These are phyloP conservation scores for Syngnathus scovelli DNA, from an alignment of 2,113 vertebrate species.

Conservation along the genomic window DNA sequence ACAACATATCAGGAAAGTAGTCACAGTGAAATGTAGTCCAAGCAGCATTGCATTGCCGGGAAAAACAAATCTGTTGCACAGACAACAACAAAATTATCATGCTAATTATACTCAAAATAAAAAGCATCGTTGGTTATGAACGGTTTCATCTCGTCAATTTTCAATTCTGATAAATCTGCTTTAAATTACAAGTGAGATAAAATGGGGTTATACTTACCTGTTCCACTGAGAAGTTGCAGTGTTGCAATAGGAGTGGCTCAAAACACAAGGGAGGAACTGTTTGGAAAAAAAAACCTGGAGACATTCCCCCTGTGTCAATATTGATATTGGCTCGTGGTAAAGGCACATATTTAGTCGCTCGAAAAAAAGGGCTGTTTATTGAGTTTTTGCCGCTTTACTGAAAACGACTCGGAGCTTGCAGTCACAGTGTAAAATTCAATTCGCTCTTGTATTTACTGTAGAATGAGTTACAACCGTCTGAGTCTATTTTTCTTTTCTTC, in stretches of 20 bases:
- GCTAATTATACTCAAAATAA: background rate
- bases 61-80: conserved; percentile 9
- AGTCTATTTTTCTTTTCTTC: background rate
- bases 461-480: background rate
- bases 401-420: conserved; percentile 17
- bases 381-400: conserved; percentile 15
- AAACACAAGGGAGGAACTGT: conserved; percentile 57
- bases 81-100: background rate
- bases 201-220: conserved; percentile 17
- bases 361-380: conserved; percentile 28
- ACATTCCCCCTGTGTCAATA: conserved; percentile 59
- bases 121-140: background rate
- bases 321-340: conserved; percentile 55
- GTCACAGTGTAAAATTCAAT: background rate
- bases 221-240: conserved; percentile 12
- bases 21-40: conserved; percentile 25
- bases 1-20: conserved; percentile 36
- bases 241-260: conserved; percentile 14
- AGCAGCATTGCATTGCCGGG: conserved; percentile 15
- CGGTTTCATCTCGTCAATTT: background rate
- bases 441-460: background rate
- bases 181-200: background rate
- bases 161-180: background rate
- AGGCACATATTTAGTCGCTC: conserved; percentile 30
- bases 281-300: conserved; percentile 17